A percentile compares a stretch with the other conserved stretches of the same genome.
Conservation (phyloP, 2,888 invertebrate species). For the Yponomeuta malinellus region DNA sequence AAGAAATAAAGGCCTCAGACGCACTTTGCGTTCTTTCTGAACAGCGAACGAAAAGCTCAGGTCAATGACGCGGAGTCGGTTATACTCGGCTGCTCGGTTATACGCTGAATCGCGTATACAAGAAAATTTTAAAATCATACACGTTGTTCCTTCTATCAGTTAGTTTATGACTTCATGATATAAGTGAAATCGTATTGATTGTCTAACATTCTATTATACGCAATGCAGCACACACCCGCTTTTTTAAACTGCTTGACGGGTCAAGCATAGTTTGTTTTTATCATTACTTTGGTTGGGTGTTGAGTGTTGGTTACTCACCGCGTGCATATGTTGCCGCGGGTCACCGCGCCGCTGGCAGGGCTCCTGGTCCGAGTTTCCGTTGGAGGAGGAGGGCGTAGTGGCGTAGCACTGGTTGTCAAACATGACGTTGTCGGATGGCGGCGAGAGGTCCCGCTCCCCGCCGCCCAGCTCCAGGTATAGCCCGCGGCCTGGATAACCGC, state of each 20-base stretch:
- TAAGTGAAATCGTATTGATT: too few species aligned
- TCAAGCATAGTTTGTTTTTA: neutral
- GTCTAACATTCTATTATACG: too few species aligned
- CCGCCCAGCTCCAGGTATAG: constrained; percentile 83
- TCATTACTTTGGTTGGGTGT: neutral
- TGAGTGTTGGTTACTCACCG: constrained; percentile 21
- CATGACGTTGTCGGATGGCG: constrained; percentile 94
- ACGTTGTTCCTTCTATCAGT: too few species aligned
- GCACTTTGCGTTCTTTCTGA: too few species aligned
- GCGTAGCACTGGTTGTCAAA: constrained; percentile 97
- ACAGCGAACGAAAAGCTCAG: too few species aligned
- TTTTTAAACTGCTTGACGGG: neutral
- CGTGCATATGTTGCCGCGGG: constrained; percentile 79
- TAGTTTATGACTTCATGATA: too few species aligned
- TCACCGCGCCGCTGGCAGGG: constrained; percentile 77
- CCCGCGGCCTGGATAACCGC: constrained; percentile 81
- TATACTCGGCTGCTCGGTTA: too few species aligned
- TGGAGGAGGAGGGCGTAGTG: constrained; percentile 94
- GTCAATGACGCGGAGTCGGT: too few species aligned
- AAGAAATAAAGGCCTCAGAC: too few species aligned
- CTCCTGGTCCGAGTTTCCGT: constrained; percentile 93
- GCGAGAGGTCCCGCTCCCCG: constrained; percentile 81
- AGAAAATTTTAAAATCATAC: too few species aligned
- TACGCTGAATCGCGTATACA: too few species aligned
- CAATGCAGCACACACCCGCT: neutral